These are phyloP conservation scores for Trachemys scripta DNA, from an alignment of 2,113 vertebrate species.

Conservation along the genomic window DNA sequence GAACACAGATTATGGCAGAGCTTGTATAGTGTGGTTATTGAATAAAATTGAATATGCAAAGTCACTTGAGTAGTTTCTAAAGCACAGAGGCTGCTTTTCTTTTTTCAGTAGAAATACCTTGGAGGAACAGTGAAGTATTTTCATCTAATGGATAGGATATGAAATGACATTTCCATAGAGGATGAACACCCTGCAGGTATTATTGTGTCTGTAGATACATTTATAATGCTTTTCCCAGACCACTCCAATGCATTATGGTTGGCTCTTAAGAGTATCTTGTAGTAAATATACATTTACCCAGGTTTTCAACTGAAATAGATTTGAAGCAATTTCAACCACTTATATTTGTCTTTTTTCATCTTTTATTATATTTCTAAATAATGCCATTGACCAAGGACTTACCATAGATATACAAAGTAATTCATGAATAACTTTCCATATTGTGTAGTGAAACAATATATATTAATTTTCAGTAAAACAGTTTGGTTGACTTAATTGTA, in stretches of 20 bases:
- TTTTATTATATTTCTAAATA: neutral
- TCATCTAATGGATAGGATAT: slow-evolving; percentile 36
- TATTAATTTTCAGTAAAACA: neutral
- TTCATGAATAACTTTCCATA: slow-evolving; percentile 2
- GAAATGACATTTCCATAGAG: slow-evolving; percentile 39
- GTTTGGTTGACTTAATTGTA: slow-evolving; percentile 12
- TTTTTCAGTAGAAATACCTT: slow-evolving; percentile 36
- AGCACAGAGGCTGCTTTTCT: slow-evolving; percentile 19
- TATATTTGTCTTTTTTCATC: neutral
- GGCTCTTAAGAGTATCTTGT: slow-evolving; percentile 11
- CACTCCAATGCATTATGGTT: slow-evolving; percentile 7
- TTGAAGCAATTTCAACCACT: neutral
- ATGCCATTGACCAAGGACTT: neutral
- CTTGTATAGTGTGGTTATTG: neutral
- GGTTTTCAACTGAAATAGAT: neutral
- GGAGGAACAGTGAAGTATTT: slow-evolving; percentile 24
- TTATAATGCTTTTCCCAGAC: slow-evolving; percentile 3
- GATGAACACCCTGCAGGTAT: slow-evolving; percentile 30
- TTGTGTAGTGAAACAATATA: neutral
- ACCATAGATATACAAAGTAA: neutral
- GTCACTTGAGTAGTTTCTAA: neutral
- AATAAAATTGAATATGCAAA: neutral
- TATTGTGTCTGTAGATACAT: neutral
- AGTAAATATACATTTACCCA: neutral
- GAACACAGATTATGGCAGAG: neutral